Evolutionary conservation across 1,140 invertebrate genomes (phyloP), one percentile per base, ranked within the genome.

Genomic region (Brachionus manjavacas): DNA sequence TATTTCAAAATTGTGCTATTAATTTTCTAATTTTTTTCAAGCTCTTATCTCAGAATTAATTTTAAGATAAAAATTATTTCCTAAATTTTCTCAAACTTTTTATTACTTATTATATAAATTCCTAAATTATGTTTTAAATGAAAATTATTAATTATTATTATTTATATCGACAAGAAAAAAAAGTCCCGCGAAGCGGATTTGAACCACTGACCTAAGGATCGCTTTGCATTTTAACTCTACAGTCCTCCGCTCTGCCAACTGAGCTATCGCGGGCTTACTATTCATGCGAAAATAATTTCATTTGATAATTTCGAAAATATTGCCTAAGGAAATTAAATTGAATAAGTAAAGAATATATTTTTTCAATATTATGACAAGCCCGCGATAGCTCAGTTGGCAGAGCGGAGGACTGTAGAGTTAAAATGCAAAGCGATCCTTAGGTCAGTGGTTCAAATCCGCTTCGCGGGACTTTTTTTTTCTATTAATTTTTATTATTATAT

Each of bases 401-500:
- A 72, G 68, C 68, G 68, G 68, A 72, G 68, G 68, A 72, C 68
- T 72, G 68, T 72, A 72, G 68, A 72, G 35, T 39, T 55, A 55
- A 16, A 55, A 41, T 39, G 41, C 35, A 72, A 72, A 72, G 68
- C 68, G 68, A 72, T 72, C 68, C 68, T 72, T 72, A 72, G 68
- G 68, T 72, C 68, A 72, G 31, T 72, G 68, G 68, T 72, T 72
- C 68, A 72, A 72, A 72, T 72, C 68, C 68, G 68, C 31, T 72
- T 72, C 68, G 68, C 68, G 43, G 43, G 43, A 46, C 43, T 46
- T 46, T 46, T 46, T 46, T 43, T 43, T n/a, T n/a, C n/a, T n/a
- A n/a, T n/a, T n/a, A n/a, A n/a, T n/a, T n/a, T n/a, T n/a, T n/a
- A n/a, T n/a, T n/a, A n/a, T n/a, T n/a, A n/a, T n/a, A n/a, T n/a